Evolutionary conservation across 1,140 invertebrate species (phyloP).

Genomic region (Zaprionus taronus): DNA sequence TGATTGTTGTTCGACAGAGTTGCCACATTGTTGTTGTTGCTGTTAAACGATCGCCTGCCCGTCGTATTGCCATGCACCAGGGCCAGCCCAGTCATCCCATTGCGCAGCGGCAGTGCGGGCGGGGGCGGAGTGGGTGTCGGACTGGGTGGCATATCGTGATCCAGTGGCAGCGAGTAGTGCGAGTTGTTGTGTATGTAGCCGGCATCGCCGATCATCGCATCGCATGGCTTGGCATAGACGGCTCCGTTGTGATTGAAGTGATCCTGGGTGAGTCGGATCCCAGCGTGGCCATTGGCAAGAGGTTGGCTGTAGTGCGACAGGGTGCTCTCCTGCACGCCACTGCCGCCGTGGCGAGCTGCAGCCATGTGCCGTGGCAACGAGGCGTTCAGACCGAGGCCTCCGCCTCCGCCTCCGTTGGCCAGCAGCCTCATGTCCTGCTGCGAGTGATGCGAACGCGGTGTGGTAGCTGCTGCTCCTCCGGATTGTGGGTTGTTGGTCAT

Average conservation of each 20-base stretch:
- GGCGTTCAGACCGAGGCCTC: slow-evolving; percentile 44
- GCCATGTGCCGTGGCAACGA: slow-evolving; percentile 57
- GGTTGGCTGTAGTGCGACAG: slow-evolving; percentile 80
- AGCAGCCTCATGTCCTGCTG: slow-evolving; percentile 77
- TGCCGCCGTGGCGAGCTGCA: slow-evolving; percentile 27
- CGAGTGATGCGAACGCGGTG: slow-evolving; percentile 59
- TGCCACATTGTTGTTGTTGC: slow-evolving; percentile 70
- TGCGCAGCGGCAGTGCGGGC: slow-evolving; percentile 75
- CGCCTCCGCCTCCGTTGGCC: slow-evolving; percentile 57
- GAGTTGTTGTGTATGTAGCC: slow-evolving; percentile 82
- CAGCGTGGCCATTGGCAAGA: slow-evolving; percentile 59
- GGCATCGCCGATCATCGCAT: slow-evolving; percentile 59
- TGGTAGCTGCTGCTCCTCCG: slow-evolving; percentile 8
- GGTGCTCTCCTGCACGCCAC: slow-evolving; percentile 67
- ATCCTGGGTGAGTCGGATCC: slow-evolving; percentile 77
- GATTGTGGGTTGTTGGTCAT: slow-evolving; percentile 73
- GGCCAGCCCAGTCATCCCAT: slow-evolving; percentile 60
- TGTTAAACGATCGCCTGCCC: slow-evolving; percentile 73
- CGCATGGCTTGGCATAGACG: slow-evolving; percentile 72
- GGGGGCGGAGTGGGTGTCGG: slow-evolving; percentile 77
- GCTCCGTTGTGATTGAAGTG: slow-evolving; percentile 80
- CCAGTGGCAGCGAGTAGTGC: slow-evolving; percentile 78
- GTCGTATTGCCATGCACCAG: slow-evolving; percentile 75
- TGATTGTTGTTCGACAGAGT: slow-evolving; percentile 73
- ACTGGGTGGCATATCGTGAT: slow-evolving; percentile 71